Base-by-base conservation (phyloP, 2,113 vertebrate species). In the Thunnus maccoyii region DNA sequence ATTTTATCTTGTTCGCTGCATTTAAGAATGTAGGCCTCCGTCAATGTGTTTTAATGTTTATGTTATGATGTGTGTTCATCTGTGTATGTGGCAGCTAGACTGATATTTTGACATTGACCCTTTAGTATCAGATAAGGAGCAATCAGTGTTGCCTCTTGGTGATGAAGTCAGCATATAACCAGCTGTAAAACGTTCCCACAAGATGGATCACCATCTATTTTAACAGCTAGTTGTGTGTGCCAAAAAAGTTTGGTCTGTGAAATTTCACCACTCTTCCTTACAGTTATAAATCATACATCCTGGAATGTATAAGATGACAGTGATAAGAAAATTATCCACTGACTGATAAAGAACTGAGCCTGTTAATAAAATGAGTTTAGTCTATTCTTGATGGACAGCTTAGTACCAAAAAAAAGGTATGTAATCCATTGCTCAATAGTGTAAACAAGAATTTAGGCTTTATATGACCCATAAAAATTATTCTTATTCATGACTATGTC, bases 1-100 rank as follows among this genome's bases (percentile, higher is more conserved):
- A 75, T 74, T 82, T 90, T 88, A 84, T 90, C 69, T 83, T 74
- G 74, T 84, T 84, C 84, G 50, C 76, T 86, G 46, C 55, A 68
- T 82, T 57, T 55, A 78, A 71, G 60, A 76, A 74, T 44, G 48
- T 15, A 12, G 17, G 14, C 51, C 46, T 65, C 51, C 3, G 14
- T 47, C 30, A 63, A 66, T 66, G 20, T 51, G 6, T 65, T 57
- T 72, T 9, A 32, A 47, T 77, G 81, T 83, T 66, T 57, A 68
- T 78, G 36, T 64, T 58, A 27, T 20, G 2, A 1, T 32, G 69
- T 46, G 61, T 67, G 62, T 63, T 64, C 47, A 48, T 76, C n/a
- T 55, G 13, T 71, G 55, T 16, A 48, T 36, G 65, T 81, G 60
- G 77, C 36, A 66, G 50, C 5, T 11, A 25, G 2, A n/a, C 41